Evolutionary conservation across 2,113 vertebrate genomes (phyloP), one percentile per base, ranked within the genome.

Genomic region (Picathartes gymnocephalus): DNA sequence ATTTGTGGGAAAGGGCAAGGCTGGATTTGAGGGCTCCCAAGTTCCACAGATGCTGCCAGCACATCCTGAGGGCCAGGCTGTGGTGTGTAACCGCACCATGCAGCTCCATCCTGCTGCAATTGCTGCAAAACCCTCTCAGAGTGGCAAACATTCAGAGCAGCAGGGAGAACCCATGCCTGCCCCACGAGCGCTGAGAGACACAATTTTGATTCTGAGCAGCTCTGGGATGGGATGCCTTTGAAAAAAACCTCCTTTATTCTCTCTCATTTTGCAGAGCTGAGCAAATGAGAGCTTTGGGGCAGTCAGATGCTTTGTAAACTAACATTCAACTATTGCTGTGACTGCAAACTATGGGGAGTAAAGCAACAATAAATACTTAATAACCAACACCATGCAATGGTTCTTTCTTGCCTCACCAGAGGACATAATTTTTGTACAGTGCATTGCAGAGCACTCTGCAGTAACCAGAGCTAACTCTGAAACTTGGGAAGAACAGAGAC

Each of bases 291-390:
- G 56, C 79, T 93, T 66, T 70, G 72, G 76, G 79, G 65, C 68
- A 84, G 48, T 23, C 81, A 54, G 51, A 19, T 27, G n/a, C 54
- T 78, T 53, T 74, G 61, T 84, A 92, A 94, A 45, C 68, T 44
- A 48, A 71, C 1, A 0, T 30, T 81, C 76, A 64, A 4, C 71
- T 83, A 40, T 19, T 48, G 48, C 44, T 94, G 81, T 60, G 82
- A 22, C 84, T 90, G 85, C 62, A 92, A 88, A 90, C 82, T 78
- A 22, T 7, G 4, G 64, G 61, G 76, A 90, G 82, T 88, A 90
- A 83, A 90, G 44, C 62, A 89, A 70, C 60, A 81, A 78, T 62
- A 94, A 92, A 91, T 84, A 87, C 62, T 77, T 86, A 51, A 85
- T 69, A 94, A 76, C 44, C 68, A 64, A 66, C 33, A 79, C 33